Percentiles rank a stretch among this genome's conserved stretches.
Evolutionary conservation across 1,140 invertebrate genomes (phyloP).

Genomic region (Episyrphus balteatus): DNA sequence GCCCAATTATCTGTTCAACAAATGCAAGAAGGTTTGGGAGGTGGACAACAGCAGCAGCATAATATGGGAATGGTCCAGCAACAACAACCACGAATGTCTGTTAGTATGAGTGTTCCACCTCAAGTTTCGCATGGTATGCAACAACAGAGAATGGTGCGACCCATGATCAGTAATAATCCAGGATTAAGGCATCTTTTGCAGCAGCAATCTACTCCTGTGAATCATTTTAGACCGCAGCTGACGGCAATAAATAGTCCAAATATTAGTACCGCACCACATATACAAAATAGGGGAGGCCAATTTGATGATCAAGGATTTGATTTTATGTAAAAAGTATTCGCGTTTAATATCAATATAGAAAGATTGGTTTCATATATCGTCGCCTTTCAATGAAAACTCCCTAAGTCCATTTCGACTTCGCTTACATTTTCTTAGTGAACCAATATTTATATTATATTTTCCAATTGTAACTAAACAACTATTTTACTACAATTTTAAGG

Average conservation of each 20-base stretch:
- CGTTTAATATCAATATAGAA: too few relatives aligned
- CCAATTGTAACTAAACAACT: too few relatives aligned
- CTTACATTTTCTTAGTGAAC: too few relatives aligned
- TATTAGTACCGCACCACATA: conserved; percentile 22
- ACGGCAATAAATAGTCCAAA: conserved; percentile 1
- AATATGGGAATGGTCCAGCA: conserved; percentile 40
- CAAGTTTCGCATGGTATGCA: conserved; percentile 20
- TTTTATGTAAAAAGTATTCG: conserved; percentile 29
- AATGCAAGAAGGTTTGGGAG: conserved; percentile 17
- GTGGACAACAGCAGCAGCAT: conserved; percentile 18
- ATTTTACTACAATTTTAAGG: too few relatives aligned
- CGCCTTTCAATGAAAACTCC: too few relatives aligned
- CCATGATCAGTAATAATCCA: conserved; percentile 50
- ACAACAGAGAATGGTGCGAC: conserved; percentile 50
- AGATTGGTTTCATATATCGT: too few relatives aligned
- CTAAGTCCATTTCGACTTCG: too few relatives aligned
- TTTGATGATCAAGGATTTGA: conserved; percentile 32
- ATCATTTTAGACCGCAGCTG: conserved; percentile 33
- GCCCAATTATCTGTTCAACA: conserved; percentile 22
- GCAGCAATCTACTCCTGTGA: conserved; percentile 42
- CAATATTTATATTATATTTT: too few relatives aligned
- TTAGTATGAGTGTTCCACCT: conserved; percentile 9
- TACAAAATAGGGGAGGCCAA: conserved; percentile 33
- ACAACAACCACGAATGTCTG: conserved; percentile 11
- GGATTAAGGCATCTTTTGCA: conserved; percentile 57